Conservation (phyloP, 2,888 invertebrate genomes). For the Timandra comae region DNA sequence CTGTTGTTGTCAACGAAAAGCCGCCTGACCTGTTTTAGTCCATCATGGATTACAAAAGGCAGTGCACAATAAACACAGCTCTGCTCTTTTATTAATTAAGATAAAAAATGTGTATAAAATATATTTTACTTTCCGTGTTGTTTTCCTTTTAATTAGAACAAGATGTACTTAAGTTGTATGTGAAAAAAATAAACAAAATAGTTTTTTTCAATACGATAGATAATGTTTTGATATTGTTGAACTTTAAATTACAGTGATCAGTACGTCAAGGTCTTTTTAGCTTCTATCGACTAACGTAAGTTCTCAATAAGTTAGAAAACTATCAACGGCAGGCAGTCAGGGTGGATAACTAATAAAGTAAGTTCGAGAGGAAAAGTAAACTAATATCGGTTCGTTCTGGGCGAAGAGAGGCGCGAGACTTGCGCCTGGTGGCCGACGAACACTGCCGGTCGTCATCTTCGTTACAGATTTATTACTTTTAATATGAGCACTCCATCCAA, state of each 20-base stretch:
- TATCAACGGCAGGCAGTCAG: constrained; percentile 59
- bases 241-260: too few relatives aligned
- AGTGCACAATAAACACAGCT: constrained; percentile 4
- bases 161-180: too few relatives aligned
- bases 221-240: too few relatives aligned
- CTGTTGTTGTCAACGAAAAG: constrained; percentile 70
- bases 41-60: constrained; percentile 39
- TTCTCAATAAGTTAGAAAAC: constrained; percentile 68
- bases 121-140: too few relatives aligned
- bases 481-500: constrained; percentile 51
- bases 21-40: constrained; percentile 64
- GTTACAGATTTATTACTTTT: constrained; percentile 69
- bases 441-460: constrained; percentile 38
- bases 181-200: too few relatives aligned
- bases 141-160: too few relatives aligned
- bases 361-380: constrained; percentile 76
- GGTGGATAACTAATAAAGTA: constrained; percentile 72
- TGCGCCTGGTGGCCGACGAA: constrained; percentile 22
- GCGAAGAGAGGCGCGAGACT: constrained; percentile 35
- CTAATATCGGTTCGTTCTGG: constrained; percentile 72
- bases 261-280: constrained; percentile 41
- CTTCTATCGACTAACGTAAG: too few relatives aligned
- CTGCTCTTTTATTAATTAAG: constrained; percentile 4
- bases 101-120: too few relatives aligned
- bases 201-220: too few relatives aligned